Conservation (phyloP, 1,140 invertebrate genomes). For the Acromyrmex charruanus region DNA sequence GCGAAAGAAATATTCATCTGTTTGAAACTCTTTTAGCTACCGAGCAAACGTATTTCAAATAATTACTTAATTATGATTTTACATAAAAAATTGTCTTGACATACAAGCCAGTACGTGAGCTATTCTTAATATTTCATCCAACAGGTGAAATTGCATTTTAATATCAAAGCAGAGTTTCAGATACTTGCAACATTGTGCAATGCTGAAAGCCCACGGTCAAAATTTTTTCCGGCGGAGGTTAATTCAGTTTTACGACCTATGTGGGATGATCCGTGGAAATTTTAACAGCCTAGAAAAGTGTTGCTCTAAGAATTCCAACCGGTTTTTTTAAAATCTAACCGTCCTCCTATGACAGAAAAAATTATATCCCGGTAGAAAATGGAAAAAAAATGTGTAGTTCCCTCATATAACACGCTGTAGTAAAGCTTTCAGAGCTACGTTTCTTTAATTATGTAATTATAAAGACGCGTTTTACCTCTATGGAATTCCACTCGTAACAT, state of each 20-base stretch:
- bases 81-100: not conserved
- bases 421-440: not conserved
- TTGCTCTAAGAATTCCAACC: conserved; percentile 43
- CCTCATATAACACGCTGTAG: conserved; percentile 21
- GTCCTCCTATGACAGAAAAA: conserved; percentile 19
- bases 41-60: not conserved
- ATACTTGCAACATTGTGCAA: conserved; percentile 13
- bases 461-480: conserved; percentile 9
- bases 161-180: not conserved
- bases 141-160: not conserved
- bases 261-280: conserved; percentile 52
- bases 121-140: not conserved
- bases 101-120: not conserved
- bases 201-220: not conserved
- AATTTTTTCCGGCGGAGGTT: not conserved
- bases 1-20: not conserved
- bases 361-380: conserved; percentile 50
- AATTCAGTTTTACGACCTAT: conserved; percentile 59
- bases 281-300: conserved; percentile 62
- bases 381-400: conserved; percentile 10
- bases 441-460: conserved; percentile 34
- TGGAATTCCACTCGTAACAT: conserved; percentile 13
- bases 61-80: not conserved
- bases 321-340: conserved; percentile 62
- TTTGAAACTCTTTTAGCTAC: not conserved